Evolutionary conservation across 2,888 invertebrate species (phyloP).

Genomic region (Clistopyga incitator): DNA sequence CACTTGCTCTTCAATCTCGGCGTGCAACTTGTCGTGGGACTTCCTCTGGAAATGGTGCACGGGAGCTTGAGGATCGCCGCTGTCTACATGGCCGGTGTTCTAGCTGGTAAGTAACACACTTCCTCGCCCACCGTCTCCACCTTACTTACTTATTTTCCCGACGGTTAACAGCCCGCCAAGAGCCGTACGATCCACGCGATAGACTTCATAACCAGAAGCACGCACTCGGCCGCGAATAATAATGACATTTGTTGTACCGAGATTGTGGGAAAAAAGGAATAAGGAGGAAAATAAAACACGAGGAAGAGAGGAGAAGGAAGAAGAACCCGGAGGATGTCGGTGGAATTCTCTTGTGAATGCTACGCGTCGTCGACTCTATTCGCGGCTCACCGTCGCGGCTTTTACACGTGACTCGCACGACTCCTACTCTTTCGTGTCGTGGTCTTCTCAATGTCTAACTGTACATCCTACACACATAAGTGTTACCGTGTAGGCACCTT

Average conservation of each 20-base stretch:
- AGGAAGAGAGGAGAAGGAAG: background rate
- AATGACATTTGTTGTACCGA: constrained; percentile 30
- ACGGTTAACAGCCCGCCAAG: constrained; percentile 9
- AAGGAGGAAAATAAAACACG: background rate
- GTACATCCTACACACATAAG: constrained; percentile 28
- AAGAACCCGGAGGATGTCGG: constrained; percentile 8
- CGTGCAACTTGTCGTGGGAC: constrained; percentile 96
- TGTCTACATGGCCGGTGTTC: constrained; percentile 96
- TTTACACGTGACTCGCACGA: constrained; percentile 17
- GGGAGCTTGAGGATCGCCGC: constrained; percentile 94
- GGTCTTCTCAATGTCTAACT: constrained; percentile 17
- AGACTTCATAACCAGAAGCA: background rate
- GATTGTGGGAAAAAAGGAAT: constrained; percentile 20
- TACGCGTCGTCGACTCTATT: constrained; percentile 34
- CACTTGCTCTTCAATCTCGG: constrained; percentile 97
- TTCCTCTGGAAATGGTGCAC: constrained; percentile 98
- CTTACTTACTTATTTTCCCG: constrained; percentile 4
- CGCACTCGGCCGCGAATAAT: constrained; percentile 28
- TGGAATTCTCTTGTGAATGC: constrained; percentile 25
- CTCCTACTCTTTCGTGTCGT: constrained; percentile 5
- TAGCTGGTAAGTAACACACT: constrained; percentile 89
- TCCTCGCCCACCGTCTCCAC: background rate
- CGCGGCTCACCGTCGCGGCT: constrained; percentile 10
- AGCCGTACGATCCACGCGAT: constrained; percentile 4
- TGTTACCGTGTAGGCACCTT: constrained; percentile 8